Conservation (phyloP, 2,888 invertebrate genomes). For the Tipula confusa region DNA sequence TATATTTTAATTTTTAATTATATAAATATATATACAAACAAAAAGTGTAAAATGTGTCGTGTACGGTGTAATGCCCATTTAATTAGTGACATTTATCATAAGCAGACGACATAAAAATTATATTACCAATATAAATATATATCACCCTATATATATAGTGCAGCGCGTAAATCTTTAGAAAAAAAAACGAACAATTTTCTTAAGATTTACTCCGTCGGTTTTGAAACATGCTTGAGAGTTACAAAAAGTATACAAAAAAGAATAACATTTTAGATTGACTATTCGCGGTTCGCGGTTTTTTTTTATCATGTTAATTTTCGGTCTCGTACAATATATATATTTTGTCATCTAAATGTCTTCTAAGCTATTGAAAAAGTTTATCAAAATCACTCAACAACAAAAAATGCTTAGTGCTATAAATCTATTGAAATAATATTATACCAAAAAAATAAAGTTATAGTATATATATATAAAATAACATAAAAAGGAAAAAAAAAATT, state of each 20-base stretch:
- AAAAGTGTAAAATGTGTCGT: constrained; percentile 16
- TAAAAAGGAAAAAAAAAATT: not conserved
- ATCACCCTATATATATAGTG: too few species aligned
- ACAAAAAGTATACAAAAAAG: not conserved
- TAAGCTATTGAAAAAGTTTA: constrained; percentile 3
- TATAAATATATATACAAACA: not conserved
- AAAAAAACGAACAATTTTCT: not conserved
- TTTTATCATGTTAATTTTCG: not conserved
- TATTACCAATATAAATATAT: too few species aligned
- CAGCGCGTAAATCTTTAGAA: not conserved
- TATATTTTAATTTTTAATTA: not conserved
- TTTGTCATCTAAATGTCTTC: not conserved
- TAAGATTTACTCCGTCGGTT: not conserved
- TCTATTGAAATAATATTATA: not conserved
- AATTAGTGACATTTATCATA: not conserved
- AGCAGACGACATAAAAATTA: not conserved
- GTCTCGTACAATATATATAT: too few species aligned
- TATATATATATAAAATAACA: not conserved
- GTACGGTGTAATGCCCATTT: not conserved
- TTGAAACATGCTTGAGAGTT: not conserved
- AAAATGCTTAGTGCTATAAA: constrained; percentile 3
- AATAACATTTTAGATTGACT: not conserved
- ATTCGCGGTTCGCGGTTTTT: constrained; percentile 9
- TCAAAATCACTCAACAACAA: constrained; percentile 1
- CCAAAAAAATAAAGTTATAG: not conserved